phyloP scores from a whole-genome alignment of 2,113 vertebrate species.

The Antechinus flavipes region DNA sequence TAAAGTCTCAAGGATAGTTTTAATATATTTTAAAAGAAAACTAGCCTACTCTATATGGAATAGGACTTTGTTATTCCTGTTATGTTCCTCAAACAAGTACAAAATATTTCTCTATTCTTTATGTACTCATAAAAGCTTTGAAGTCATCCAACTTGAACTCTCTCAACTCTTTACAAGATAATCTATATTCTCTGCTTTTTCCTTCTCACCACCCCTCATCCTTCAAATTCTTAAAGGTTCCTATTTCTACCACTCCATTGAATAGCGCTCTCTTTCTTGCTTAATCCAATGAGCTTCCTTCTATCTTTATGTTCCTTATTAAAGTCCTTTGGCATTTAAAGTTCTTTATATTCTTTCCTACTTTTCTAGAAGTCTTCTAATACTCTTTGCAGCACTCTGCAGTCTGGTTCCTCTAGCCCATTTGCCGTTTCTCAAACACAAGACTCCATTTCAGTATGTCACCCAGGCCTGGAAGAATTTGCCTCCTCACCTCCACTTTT shows the following conservation, averaged over 20 bases:
- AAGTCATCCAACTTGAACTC: neutral
- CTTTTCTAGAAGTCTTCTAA: neutral
- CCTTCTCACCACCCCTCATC: neutral
- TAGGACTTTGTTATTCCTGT: neutral
- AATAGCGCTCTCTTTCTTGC: neutral
- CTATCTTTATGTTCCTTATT: neutral
- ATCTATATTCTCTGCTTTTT: neutral
- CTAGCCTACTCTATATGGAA: neutral
- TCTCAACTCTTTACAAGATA: neutral
- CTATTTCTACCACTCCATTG: neutral
- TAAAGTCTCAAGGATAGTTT: neutral
- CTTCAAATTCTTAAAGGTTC: neutral
- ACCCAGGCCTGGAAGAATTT: neutral
- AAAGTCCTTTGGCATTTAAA: neutral
- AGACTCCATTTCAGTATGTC: neutral
- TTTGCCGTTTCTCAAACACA: neutral
- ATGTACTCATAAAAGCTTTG: neutral
- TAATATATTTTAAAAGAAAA: neutral
- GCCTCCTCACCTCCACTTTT: neutral
- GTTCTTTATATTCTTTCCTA: neutral
- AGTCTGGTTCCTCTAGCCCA: neutral
- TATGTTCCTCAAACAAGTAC: neutral
- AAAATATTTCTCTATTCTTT: neutral
- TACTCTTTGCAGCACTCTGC: neutral
- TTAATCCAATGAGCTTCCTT: neutral